Base-by-base conservation (phyloP, 2,888 invertebrate genomes). In the Acholoe squamosa region DNA sequence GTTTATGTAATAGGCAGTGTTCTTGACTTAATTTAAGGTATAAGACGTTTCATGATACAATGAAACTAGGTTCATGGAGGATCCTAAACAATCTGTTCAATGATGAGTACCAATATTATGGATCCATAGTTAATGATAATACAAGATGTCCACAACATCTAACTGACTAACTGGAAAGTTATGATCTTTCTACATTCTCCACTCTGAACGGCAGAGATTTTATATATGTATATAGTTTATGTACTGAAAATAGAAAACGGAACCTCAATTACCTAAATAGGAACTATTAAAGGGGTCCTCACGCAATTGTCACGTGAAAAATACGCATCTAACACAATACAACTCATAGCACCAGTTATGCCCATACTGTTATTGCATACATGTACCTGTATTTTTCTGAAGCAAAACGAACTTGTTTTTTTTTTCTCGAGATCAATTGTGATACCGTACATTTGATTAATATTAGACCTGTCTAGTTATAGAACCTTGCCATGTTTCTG, bases 141-240 rank as follows among this genome's bases (percentile, higher is more conserved):
- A 28, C 71, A 71, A 71, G 14, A 19, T 61, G 71, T 61, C 22
- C 61, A 61, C 3, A 7, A n/a, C 61, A 1, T n/a, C n/a, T n/a
- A n/a, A 61, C 19, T 61, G n/a, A n/a, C 61, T 19, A 61, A n/a
- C n/a, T 61, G 61, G 61, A 19, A 61, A 61, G 43, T 61, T 61
- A 61, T 61, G 61, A 61, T n/a, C 61, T 61, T 61, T 61, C 43
- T 61, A n/a, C 61, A 61, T 61, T 19, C 19, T 80, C 0, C 7
- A 0, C 80, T 80, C 80, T 34, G 80, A 33, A 33, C 1, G 33
- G 5, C 33, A 80, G 80, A 43, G 28, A 76, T 28, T 31, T 76
- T 76, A 61, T 76, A 31, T 80, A 22, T 80, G 43, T 80, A 80
- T 43, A 80, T 80, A 80, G 43, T 25, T 80, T 80, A 80, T 33